phyloP scores from a whole-genome alignment of 1,140 invertebrate species.

The Atta cephalotes region DNA sequence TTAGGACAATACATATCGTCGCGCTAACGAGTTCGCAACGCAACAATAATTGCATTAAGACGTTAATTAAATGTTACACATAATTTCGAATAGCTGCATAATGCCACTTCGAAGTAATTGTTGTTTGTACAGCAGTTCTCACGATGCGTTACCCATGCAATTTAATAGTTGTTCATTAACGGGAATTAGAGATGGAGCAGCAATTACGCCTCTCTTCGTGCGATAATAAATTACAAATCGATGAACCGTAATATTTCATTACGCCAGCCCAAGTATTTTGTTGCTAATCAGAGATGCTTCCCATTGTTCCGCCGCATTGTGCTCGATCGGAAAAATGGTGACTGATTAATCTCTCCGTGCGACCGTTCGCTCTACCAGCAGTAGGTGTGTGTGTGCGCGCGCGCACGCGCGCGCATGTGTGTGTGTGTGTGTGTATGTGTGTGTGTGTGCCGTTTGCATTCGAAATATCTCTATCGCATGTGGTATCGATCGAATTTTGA shows the following conservation, averaged over 20 bases:
- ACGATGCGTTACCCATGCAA: conserved; percentile 66
- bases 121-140: conserved; percentile 75
- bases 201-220: conserved; percentile 75
- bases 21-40: conserved; percentile 64
- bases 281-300: conserved; percentile 69
- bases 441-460: conserved; percentile 11
- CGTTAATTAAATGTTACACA: conserved; percentile 72
- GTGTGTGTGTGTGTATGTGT: background rate
- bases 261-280: conserved; percentile 69
- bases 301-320: conserved; percentile 40
- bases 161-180: conserved; percentile 76
- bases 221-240: conserved; percentile 74
- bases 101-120: conserved; percentile 69
- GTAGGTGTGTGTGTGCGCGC: background rate
- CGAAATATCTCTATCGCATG: conserved; percentile 37
- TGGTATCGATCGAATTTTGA: conserved; percentile 35
- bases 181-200: conserved; percentile 72
- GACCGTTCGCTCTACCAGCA: conserved; percentile 26
- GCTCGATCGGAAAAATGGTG: conserved; percentile 60
- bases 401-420: too few species aligned
- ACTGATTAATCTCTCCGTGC: conserved; percentile 57
- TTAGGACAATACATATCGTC: conserved; percentile 64
- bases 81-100: conserved; percentile 69
- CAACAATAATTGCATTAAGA: conserved; percentile 63
- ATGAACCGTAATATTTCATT: conserved; percentile 76